Percentiles rank a stretch among this genome's conserved stretches.
Conservation (phyloP, 2,797 vertebrate species). For the Bradypodion pumilum region DNA sequence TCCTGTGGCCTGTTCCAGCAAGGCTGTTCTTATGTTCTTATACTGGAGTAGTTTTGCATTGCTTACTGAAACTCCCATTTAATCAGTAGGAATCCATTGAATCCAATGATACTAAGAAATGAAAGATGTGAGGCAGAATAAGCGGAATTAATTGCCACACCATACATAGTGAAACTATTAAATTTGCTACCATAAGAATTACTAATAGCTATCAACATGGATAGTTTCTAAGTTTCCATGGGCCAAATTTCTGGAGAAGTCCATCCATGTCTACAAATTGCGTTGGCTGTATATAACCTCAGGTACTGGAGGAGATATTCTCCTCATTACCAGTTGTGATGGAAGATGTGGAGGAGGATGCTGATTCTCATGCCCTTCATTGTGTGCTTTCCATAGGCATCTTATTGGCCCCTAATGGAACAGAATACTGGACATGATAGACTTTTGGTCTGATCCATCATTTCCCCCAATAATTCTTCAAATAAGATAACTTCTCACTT, state of each 20-base stretch:
- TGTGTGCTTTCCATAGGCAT: background rate
- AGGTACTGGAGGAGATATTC: background rate
- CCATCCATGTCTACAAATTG: background rate
- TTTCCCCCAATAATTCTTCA: background rate
- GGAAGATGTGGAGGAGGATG: background rate
- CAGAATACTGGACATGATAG: background rate
- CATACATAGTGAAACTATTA: background rate
- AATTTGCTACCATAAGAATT: background rate
- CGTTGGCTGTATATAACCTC: background rate
- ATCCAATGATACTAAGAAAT: background rate
- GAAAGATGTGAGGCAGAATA: background rate
- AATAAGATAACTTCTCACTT: background rate
- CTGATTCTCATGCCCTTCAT: too few species aligned
- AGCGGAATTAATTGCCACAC: background rate
- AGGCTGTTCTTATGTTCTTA: too few species aligned
- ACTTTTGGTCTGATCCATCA: background rate
- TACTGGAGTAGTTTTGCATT: too few species aligned
- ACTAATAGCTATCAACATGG: background rate
- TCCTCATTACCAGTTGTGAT: background rate
- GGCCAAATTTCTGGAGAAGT: background rate
- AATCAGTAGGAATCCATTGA: background rate
- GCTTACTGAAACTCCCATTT: background rate
- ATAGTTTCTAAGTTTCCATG: background rate
- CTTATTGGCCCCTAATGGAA: background rate
- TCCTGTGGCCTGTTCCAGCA: too few species aligned